Base-by-base conservation (phyloP, 2,888 invertebrate species). In the Hololepta plana region DNA sequence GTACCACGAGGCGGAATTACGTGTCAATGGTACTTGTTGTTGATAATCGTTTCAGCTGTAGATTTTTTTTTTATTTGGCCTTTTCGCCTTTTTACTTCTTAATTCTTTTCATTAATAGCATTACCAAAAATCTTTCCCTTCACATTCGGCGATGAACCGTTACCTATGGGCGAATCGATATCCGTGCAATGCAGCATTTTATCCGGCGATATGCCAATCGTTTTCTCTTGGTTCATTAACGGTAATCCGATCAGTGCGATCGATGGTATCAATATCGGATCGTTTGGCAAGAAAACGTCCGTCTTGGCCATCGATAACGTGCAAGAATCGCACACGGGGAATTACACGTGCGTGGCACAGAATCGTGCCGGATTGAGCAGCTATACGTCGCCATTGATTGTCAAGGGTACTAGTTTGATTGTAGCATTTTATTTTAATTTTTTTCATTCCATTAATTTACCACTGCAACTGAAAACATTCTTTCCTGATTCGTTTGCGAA, bases 191-290 rank as follows among this genome's bases (percentile, higher is more conserved):
- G 69, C 42, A 59, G 59, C 19, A 56, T 66, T 16, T 63, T 72
- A 34, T 70, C 72, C 45, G 80, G 85, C 33, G 84, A 85, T 57
- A 60, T 75, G 38, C 84, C 84, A 8, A 62, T 85, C 34, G 65
- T 64, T 34, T 71, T 85, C 33, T 61, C 62, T 26, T 87, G 85
- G 84, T 64, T 65, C 36, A 64, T 79, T 42, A 70, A 79, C 44
- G 63, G 60, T 32, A 55, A 59, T 44, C 54, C 59, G 17, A 55
- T 71, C 34, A 60, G 62, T 35, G 51, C 64, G 39, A 50, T 53
- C 37, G 53, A 57, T 24, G 60, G 45, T 26, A 40, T 51, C 16
- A 41, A 35, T 10, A 64, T 73, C 36, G 67, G 65, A 48, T 67
- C 64, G 48, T 69, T 67, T 44, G 67, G 67, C 36, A 64, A 64